Evolutionary conservation across 1,140 invertebrate genomes (phyloP), one percentile per base, ranked within the genome.

Genomic region (Coenobita brevimanus): DNA sequence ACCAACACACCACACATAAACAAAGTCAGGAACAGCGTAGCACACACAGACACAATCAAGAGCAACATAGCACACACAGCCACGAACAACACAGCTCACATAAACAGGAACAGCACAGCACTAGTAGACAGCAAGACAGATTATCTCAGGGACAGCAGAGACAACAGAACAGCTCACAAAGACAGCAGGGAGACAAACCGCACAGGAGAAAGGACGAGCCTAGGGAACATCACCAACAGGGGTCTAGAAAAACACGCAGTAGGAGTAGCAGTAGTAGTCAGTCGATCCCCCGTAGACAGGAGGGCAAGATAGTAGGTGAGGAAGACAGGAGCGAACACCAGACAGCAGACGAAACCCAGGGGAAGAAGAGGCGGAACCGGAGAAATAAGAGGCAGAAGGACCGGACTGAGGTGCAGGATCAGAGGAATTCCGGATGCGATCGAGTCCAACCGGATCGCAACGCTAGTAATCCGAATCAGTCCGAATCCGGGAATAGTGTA

Each of bases 351-450:
- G 82, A 85, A 13, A 21, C 73, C 43, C 82, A 85, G 43, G 80
- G 76, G 62, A 87, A 80, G 84, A 79, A 46, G 60, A 67, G 62
- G 43, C 60, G 84, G 30, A 87, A 87, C 84, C 38, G 84, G 36
- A 87, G 36, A 38, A 87, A 87, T 62, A 79, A 38, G 24, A 43
- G 82, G 15, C 67, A 57, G 0, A 75, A 87, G n/a, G 75, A 69
- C 24, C 67, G 33, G 33, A 13, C 38, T 6, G 80, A 82, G 30
- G 33, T 38, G 67, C 69, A 17, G 30, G 41, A 82, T 33, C 38
- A 30, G 3, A 36, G 54, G 6, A 67, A 30, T 21, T 8, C 6
- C n/a, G 60, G 64, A 13, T 41, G 27, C 13, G 24, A 50, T 3
- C 17, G 17, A n/a, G n/a, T 64, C 17, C 27, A 27, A 64, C 17